These are phyloP conservation scores for Cercopithecus petaurista DNA, from an alignment of 2,797 vertebrate genomes.

Conservation along the genomic window DNA sequence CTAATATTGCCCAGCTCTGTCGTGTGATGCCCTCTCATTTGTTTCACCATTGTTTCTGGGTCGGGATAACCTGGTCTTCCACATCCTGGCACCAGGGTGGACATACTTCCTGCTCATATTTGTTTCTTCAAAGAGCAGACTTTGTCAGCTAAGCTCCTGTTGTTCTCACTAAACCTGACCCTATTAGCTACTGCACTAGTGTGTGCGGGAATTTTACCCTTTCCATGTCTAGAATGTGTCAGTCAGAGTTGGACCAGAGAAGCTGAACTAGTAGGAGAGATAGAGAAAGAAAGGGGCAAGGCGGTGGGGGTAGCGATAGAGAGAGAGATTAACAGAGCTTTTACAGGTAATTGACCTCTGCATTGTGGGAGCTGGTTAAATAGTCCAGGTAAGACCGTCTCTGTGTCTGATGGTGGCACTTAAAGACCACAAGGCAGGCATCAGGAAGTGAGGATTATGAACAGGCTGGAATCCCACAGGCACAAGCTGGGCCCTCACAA, in stretches of 20 bases:
- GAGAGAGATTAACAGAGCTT: not conserved
- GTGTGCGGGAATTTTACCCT: not conserved
- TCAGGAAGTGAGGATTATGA: not conserved
- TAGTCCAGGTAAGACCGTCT: not conserved
- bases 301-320: no score
- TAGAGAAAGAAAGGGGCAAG: no score
- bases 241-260: not conserved
- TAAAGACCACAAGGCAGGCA: not conserved
- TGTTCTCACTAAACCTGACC: not conserved
- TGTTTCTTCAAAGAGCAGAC: not conserved
- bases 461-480: not conserved
- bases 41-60: not conserved
- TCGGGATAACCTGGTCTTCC: not conserved
- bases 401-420: not conserved
- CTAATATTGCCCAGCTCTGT: accelerated
- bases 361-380: not conserved
- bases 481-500: not conserved
- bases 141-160: not conserved
- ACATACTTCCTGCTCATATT: not conserved
- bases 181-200: not conserved
- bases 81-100: not conserved
- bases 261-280: not conserved
- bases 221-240: not conserved
- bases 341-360: not conserved
- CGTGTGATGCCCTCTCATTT: not conserved